Conservation (phyloP, 2,797 vertebrate genomes). For the Poecilia gillii region DNA sequence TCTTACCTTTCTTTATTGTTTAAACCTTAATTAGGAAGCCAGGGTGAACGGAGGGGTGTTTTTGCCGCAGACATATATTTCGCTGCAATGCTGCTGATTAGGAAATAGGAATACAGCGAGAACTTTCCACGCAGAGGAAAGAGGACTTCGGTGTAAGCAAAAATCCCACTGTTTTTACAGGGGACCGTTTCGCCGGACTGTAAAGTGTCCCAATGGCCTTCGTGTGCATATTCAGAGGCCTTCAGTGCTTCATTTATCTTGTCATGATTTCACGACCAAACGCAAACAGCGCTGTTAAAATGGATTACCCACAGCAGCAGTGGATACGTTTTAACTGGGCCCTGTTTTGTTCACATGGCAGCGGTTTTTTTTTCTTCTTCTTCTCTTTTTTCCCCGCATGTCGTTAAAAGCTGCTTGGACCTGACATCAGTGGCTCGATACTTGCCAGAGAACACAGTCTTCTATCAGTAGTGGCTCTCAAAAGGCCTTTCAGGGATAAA, state of each 20-base stretch:
- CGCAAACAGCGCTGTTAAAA: constrained; percentile 46
- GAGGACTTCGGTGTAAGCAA: constrained; percentile 32
- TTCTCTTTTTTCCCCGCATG: constrained; percentile 18
- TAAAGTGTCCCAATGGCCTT: background rate
- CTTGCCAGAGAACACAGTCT: constrained; percentile 1
- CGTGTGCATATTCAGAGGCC: background rate
- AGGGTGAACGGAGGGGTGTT: constrained; percentile 3
- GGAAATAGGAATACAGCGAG: constrained; percentile 3
- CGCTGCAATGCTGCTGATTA: constrained; percentile 47
- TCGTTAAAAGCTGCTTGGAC: constrained; percentile 29
- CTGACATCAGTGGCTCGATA: background rate
- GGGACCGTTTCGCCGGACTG: background rate
- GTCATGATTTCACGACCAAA: background rate
- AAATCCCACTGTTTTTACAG: constrained; percentile 43
- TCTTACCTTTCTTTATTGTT: constrained; percentile 48
- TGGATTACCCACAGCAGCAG: constrained; percentile 55
- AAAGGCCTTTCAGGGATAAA: background rate
- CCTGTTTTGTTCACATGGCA: constrained; percentile 19
- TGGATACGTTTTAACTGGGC: constrained; percentile 49
- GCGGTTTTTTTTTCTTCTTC: background rate
- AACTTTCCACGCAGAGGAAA: background rate
- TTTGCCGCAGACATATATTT: constrained; percentile 63
- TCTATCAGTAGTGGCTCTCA: background rate
- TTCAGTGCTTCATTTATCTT: background rate
- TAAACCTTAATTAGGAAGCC: constrained; percentile 35